Evolutionary conservation across 2,113 vertebrate species (phyloP).

Genomic region (Setophaga coronata): DNA sequence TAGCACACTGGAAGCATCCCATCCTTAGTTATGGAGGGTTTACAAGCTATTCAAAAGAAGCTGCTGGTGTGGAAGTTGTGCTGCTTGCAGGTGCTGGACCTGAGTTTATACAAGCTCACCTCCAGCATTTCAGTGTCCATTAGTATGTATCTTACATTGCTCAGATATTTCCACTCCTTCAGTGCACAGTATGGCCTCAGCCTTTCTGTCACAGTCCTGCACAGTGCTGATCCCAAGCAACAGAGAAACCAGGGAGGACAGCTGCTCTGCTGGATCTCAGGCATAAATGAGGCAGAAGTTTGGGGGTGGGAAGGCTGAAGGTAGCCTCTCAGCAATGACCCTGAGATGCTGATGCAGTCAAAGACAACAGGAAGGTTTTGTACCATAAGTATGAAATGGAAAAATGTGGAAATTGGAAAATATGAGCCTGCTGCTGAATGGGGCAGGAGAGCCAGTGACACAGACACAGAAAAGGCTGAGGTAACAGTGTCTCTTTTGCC

Average conservation of each 20-base stretch:
- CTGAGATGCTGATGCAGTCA: not conserved
- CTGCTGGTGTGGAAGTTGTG: not conserved
- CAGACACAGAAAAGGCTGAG: not conserved
- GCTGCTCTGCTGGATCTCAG: not conserved
- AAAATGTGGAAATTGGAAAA: not conserved
- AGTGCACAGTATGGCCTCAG: not conserved
- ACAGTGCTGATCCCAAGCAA: not conserved
- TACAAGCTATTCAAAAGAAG: not conserved
- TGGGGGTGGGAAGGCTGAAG: not conserved
- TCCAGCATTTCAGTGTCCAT: not conserved
- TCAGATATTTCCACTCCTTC: not conserved
- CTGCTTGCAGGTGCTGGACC: not conserved
- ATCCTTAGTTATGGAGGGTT: not conserved
- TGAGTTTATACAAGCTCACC: not conserved
- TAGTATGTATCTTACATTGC: not conserved
- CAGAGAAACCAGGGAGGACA: not conserved
- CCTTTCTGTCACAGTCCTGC: not conserved
- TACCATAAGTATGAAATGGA: fast-evolving
- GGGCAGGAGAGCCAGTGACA: not conserved
- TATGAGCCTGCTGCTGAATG: not conserved
- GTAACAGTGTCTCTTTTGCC: not conserved
- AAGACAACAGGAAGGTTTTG: not conserved
- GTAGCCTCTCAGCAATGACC: not conserved
- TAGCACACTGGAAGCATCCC: not conserved
- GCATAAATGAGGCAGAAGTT: not conserved